Evolutionary conservation across 2,797 vertebrate genomes (phyloP).

Genomic region (Halcyon smyrnensis): DNA sequence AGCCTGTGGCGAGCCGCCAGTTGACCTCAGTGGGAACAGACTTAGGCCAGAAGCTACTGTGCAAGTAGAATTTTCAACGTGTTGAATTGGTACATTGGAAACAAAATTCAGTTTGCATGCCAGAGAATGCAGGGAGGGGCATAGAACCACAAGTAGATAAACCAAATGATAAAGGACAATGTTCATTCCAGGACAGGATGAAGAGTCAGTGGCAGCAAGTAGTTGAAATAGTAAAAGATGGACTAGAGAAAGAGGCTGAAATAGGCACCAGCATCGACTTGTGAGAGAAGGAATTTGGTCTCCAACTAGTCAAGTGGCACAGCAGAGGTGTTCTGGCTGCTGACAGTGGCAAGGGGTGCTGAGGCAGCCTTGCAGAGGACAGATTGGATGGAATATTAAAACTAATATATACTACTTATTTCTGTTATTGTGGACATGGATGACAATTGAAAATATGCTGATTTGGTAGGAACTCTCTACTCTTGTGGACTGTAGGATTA

Average conservation of each 20-base stretch:
- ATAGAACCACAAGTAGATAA: neutral
- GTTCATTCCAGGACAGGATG: neutral
- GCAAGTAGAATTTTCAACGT: neutral
- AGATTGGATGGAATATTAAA: neutral
- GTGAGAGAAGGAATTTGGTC: neutral
- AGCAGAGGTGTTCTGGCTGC: neutral
- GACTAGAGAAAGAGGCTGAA: neutral
- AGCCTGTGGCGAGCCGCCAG: slow-evolving; percentile 20
- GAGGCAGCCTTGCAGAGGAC: neutral
- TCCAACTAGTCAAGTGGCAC: neutral
- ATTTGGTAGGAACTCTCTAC: neutral
- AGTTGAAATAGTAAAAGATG: neutral
- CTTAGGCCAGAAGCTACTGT: slow-evolving; percentile 35
- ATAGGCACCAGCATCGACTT: neutral
- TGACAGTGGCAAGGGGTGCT: neutral
- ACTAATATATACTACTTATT: neutral
- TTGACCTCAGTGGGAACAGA: slow-evolving; percentile 17
- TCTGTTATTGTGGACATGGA: neutral
- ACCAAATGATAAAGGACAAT: neutral
- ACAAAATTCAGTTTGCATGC: neutral
- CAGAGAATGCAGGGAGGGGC: neutral
- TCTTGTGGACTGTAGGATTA: neutral
- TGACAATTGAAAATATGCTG: neutral
- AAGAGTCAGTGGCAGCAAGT: neutral
- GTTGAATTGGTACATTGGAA: neutral